Evolutionary conservation across 2,797 vertebrate genomes (phyloP).

Genomic region (Rhynchotus rufescens): DNA sequence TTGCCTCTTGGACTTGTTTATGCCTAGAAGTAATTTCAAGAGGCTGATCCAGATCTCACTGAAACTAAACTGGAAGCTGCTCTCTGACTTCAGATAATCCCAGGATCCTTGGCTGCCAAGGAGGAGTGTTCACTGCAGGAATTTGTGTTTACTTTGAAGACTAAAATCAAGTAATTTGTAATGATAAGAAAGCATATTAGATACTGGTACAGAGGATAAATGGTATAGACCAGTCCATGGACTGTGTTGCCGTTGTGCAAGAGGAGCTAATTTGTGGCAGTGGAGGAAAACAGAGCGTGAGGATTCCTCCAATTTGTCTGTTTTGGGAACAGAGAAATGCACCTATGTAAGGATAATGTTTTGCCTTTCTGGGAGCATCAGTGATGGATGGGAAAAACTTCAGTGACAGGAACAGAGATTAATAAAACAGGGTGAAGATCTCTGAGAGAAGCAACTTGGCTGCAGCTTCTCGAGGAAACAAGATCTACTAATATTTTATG

Average conservation of each 20-base stretch:
- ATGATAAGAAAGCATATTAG: background rate
- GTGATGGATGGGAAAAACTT: background rate
- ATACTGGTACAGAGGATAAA: background rate
- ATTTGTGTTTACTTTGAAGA: background rate
- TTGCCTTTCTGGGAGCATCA: background rate
- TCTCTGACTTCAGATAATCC: background rate
- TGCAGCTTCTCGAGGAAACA: background rate
- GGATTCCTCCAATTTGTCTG: background rate
- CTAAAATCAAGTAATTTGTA: background rate
- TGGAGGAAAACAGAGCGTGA: background rate
- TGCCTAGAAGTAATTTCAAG: background rate
- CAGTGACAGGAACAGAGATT: background rate
- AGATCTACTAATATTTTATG: background rate
- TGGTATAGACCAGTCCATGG: background rate
- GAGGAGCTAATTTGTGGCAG: background rate
- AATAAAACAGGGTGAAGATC: background rate
- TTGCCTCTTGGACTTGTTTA: background rate
- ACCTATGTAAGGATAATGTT: background rate
- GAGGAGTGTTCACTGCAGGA: background rate
- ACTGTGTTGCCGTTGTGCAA: background rate
- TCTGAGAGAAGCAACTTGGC: background rate
- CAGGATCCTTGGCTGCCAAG: fast-evolving
- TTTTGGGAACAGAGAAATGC: background rate
- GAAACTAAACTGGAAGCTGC: background rate
- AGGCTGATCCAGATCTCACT: background rate